Percentiles rank a stretch among this genome's conserved stretches.
Evolutionary conservation across 2,113 vertebrate species (phyloP).

Genomic region (Rhinopomastus cyanomelas): DNA sequence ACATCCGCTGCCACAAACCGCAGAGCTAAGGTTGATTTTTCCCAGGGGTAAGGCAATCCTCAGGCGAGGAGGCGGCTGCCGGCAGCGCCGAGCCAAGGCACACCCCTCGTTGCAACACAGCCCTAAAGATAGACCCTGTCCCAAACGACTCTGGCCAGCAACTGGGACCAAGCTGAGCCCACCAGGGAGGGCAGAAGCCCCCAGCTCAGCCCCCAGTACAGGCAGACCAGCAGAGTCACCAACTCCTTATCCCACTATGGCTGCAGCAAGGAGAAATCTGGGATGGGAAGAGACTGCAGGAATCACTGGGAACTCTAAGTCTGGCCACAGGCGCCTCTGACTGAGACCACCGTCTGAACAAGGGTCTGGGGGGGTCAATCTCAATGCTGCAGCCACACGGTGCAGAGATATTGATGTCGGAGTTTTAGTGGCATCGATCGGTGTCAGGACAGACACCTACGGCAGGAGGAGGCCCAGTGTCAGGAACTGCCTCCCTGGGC

Average conservation of each 20-base stretch:
- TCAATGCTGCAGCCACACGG: accelerated
- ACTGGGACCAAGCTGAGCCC: not conserved
- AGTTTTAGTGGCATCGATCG: not conserved
- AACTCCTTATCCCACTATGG: accelerated
- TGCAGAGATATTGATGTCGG: not conserved
- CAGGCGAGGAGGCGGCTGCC: not conserved
- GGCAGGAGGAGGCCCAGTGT: not conserved
- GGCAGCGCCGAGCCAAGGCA: slow-evolving; percentile 20
- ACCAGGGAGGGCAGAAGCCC: not conserved
- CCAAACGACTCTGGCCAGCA: not conserved
- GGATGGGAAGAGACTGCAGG: not conserved
- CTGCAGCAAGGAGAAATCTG: not conserved
- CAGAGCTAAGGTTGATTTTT: not conserved
- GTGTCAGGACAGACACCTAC: accelerated
- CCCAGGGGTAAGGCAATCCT: not conserved
- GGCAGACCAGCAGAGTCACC: not conserved
- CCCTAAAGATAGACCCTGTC: slow-evolving; percentile 25
- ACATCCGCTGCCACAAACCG: not conserved
- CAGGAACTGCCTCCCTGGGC: not conserved
- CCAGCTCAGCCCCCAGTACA: accelerated
- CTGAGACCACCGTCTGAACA: not conserved
- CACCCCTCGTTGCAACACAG: slow-evolving; percentile 11
- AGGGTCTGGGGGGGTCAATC: not conserved
- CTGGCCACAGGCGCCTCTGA: not conserved
- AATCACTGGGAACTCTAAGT: accelerated